A percentile compares a stretch with the other conserved stretches of the same genome.
Evolutionary conservation across 92 coral and sea anemone genomes (phyloP).

Genomic region (Galaxea fascicularis): DNA sequence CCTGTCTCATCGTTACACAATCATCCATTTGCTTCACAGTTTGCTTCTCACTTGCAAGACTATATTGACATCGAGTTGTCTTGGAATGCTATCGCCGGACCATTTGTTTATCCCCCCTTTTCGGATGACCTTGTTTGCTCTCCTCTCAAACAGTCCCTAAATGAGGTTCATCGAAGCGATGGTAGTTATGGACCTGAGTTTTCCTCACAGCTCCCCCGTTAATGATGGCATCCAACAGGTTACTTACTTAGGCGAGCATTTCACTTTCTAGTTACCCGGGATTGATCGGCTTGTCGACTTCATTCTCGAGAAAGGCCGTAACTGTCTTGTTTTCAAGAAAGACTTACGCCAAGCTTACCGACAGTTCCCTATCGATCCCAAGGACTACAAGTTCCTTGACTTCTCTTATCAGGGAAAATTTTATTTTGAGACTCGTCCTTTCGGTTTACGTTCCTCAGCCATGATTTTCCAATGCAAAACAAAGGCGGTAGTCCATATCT

Average conservation of each 20-base stretch:
- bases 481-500: no score
- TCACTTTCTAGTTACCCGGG: constrained; percentile 22
- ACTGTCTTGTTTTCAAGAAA: no score
- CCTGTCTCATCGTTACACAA: constrained; percentile 37
- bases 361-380: no score
- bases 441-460: no score
- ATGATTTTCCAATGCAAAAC: no score
- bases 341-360: no score
- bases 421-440: no score
- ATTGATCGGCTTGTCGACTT: no score
- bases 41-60: constrained; percentile 20
- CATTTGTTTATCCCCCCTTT: constrained; percentile 21
- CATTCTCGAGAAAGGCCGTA: not conserved
- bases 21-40: constrained; percentile 42
- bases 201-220: constrained; percentile 38
- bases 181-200: constrained; percentile 62
- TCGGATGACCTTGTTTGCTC: constrained; percentile 19
- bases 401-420: no score
- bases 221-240: constrained; percentile 38
- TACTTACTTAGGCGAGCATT: constrained; percentile 32
- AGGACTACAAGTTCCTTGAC: no score
- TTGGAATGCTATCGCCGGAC: constrained; percentile 40
- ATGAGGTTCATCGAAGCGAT: constrained; percentile 28
- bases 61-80: constrained; percentile 13
- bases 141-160: constrained; percentile 56